These are phyloP conservation scores for Cheilosia vernalis DNA, from an alignment of 2,888 invertebrate genomes.

Conservation along the genomic window DNA sequence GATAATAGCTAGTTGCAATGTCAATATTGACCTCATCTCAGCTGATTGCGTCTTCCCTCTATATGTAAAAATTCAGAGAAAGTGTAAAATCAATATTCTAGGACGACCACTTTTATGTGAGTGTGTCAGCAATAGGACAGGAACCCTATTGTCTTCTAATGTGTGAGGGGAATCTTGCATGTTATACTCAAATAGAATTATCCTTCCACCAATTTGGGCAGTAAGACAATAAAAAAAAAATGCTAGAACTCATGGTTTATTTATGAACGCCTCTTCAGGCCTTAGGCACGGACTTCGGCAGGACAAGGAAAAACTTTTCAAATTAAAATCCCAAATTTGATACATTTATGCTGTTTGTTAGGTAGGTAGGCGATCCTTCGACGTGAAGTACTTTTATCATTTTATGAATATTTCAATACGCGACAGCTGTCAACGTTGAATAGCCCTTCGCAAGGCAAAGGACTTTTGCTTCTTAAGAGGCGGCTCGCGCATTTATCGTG, in stretches of 20 bases:
- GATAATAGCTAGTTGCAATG: slow-evolving; percentile 51
- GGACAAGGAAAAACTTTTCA: slow-evolving; percentile 59
- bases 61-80: background rate
- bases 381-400: slow-evolving; percentile 3
- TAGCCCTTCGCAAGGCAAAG: slow-evolving; percentile 24
- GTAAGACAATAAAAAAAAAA: slow-evolving; percentile 20
- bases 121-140: background rate
- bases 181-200: slow-evolving; percentile 43
- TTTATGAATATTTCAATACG: slow-evolving; percentile 41
- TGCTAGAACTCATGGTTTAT: slow-evolving; percentile 54
- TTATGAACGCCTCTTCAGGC: slow-evolving; percentile 31
- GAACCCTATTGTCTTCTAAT: slow-evolving; percentile 30
- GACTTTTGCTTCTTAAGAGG: slow-evolving; percentile 11
- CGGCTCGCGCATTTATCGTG: slow-evolving; percentile 7
- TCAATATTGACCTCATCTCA: slow-evolving; percentile 72
- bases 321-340: slow-evolving; percentile 55
- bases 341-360: background rate
- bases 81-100: slow-evolving; percentile 69
- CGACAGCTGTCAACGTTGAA: slow-evolving; percentile 25
- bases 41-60: slow-evolving; percentile 57
- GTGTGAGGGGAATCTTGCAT: slow-evolving; percentile 14
- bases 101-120: slow-evolving; percentile 29
- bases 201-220: slow-evolving; percentile 48
- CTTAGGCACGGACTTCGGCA: background rate
- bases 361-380: background rate